Evolutionary conservation across 2,888 invertebrate species (phyloP), one percentile per base, ranked within the genome.

Genomic region (Drosophila demipolita): DNA sequence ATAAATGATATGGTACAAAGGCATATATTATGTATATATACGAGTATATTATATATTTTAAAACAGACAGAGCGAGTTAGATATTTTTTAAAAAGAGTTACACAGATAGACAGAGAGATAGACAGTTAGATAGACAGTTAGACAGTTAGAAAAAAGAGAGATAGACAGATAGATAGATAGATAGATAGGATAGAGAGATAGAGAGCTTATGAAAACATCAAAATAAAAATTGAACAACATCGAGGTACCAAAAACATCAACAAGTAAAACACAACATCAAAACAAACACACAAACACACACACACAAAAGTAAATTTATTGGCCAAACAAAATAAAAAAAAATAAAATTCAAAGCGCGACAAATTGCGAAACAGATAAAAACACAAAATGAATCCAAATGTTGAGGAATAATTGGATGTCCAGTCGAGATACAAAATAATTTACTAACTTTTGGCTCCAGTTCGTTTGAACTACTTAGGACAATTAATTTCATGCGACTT

Each of bases 21-120:
- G 84, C 89, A 89, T 89, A 87, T 85, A 77, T 73, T 89, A 87
- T 89, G 80, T 89, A 79, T 75, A 83, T 73, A 77, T 87, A 87
- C 86, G 82, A 84, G 74, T 83, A 66, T 73, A 72, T 78, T 73
- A 79, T 84, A 73, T 69, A 65, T 65, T 45, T 52, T 70, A 75
- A 83, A 87, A 87, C 80, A 78, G 80, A 74, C 80, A 83, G 83
- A 86, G 72, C 71, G 76, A 76, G 68, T 73, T 75, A 80, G 76
- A 70, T 71, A 80, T 64, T 64, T 75, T 66, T 20, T 79, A 61
- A 73, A 66, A 66, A 81, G 75, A 72, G 59, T 75, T 66, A 83
- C 64, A 78, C 66, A 83, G 64, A 83, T 67, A 80, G 79, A 73
- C 67, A 83, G 76, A 82, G 61, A 64, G 48, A 48, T 36, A 80